Percentiles rank a stretch among this genome's conserved stretches.
These are phyloP conservation scores for Phoenoteleia sp. DNA, from an alignment of 2,888 invertebrate species.

Conservation along the genomic window DNA sequence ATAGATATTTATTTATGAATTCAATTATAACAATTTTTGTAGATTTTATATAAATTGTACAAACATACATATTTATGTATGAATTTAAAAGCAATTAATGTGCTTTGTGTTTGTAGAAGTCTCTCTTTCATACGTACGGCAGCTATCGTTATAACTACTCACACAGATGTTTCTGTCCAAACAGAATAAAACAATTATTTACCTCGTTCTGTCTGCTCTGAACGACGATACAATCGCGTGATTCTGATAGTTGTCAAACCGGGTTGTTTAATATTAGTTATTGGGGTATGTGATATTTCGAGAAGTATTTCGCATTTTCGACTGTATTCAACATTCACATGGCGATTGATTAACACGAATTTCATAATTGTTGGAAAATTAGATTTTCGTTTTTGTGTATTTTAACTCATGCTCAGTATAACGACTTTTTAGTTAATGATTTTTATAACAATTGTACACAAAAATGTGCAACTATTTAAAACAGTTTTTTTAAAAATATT, in stretches of 20 bases:
- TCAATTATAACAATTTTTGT: too few species aligned
- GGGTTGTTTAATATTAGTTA: conserved; percentile 61
- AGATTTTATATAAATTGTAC: too few species aligned
- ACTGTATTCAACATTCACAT: conserved; percentile 11
- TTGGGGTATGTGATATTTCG: conserved; percentile 29
- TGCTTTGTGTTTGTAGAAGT: conserved; percentile 38
- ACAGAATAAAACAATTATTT: conserved; percentile 69
- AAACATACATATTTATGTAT: too few species aligned
- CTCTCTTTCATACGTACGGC: conserved; percentile 51
- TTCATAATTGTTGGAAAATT: not conserved
- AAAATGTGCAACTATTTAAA: conserved; percentile 30
- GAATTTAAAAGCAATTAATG: conserved; percentile 70
- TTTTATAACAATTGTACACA: too few species aligned
- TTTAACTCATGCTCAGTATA: not conserved
- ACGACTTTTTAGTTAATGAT: too few species aligned
- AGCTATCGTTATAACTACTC: conserved; percentile 50
- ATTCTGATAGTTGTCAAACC: conserved; percentile 58
- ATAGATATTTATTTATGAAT: conserved; percentile 68
- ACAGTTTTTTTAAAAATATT: too few species aligned
- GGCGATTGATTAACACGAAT: conserved; percentile 9
- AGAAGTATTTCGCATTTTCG: conserved; percentile 27
- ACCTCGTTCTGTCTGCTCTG: conserved; percentile 58
- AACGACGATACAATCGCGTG: conserved; percentile 60
- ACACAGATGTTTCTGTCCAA: conserved; percentile 58
- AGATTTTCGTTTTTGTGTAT: not conserved